Percentiles rank a stretch among this genome's conserved stretches.
phyloP scores from a whole-genome alignment of 2,888 invertebrate genomes.

The Gastrophysa polygoni region DNA sequence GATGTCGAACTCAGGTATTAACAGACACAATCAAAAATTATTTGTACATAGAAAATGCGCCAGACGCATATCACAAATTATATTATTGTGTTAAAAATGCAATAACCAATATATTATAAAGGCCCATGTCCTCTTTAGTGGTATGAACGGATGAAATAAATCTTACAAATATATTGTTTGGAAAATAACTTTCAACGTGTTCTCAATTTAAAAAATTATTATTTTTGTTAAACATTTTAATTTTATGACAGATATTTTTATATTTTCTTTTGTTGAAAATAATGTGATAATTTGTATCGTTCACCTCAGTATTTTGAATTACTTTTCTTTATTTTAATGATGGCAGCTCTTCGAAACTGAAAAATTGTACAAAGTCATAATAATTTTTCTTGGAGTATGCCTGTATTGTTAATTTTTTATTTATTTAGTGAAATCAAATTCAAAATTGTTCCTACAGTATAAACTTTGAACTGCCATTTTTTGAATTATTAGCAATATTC shows the following conservation, averaged over 20 bases:
- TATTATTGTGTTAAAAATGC: slow-evolving; percentile 40
- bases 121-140: slow-evolving; percentile 29
- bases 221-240: slow-evolving; percentile 46
- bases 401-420: slow-evolving; percentile 25
- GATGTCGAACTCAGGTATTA: slow-evolving; percentile 46
- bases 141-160: slow-evolving; percentile 21
- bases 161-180: slow-evolving; percentile 8
- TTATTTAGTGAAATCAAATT: slow-evolving; percentile 36
- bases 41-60: slow-evolving; percentile 36
- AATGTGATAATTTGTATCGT: slow-evolving; percentile 44
- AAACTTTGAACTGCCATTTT: slow-evolving; percentile 47
- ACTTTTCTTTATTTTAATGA: slow-evolving; percentile 26
- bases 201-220: slow-evolving; percentile 39
- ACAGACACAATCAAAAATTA: slow-evolving; percentile 45
- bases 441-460: slow-evolving; percentile 46
- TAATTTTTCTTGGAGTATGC: slow-evolving; percentile 28
- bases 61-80: slow-evolving; percentile 47
- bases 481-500: slow-evolving; percentile 43
- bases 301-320: slow-evolving; percentile 42
- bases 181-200: slow-evolving; percentile 29
- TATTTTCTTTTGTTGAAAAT: slow-evolving; percentile 47
- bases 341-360: slow-evolving; percentile 37
- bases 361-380: slow-evolving; percentile 34
- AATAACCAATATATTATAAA: slow-evolving; percentile 33
- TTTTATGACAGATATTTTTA: slow-evolving; percentile 48